phyloP scores from a whole-genome alignment of 2,888 invertebrate genomes.

The Nipponacmea schrenckii region DNA sequence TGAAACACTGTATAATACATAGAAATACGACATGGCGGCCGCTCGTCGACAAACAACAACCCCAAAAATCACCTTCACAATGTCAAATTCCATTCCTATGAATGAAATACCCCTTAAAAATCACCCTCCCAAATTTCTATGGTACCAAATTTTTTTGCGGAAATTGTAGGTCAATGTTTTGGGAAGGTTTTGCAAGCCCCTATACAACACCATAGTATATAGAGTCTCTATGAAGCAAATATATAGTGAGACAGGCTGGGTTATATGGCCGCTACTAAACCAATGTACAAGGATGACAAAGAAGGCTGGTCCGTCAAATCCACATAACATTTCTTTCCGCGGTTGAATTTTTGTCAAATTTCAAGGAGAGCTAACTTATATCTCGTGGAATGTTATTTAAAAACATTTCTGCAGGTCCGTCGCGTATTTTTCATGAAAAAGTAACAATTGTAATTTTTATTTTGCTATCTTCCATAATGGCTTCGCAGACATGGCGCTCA shows the following conservation, averaged over 20 bases:
- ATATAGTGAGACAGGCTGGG: conserved; percentile 14
- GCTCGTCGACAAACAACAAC: conserved; percentile 51
- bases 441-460: background rate
- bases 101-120: conserved; percentile 63
- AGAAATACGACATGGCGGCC: conserved; percentile 48
- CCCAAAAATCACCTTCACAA: conserved; percentile 60
- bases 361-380: no score
- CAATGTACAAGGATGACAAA: background rate
- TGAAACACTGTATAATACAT: conserved; percentile 12
- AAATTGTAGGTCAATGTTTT: conserved; percentile 31
- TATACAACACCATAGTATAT: conserved; percentile 39
- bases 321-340: background rate
- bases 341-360: no score
- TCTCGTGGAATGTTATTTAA: no score
- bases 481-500: conserved; percentile 32
- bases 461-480: conserved; percentile 12
- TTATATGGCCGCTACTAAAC: conserved; percentile 23
- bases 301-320: background rate
- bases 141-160: conserved; percentile 26
- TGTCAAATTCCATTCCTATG: conserved; percentile 53
- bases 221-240: conserved; percentile 19
- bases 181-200: conserved; percentile 37
- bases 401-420: background rate
- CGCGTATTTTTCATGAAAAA: background rate
- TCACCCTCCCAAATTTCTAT: conserved; percentile 32